Conservation (phyloP, 2,888 invertebrate species). For the Chironomus tentans region DNA sequence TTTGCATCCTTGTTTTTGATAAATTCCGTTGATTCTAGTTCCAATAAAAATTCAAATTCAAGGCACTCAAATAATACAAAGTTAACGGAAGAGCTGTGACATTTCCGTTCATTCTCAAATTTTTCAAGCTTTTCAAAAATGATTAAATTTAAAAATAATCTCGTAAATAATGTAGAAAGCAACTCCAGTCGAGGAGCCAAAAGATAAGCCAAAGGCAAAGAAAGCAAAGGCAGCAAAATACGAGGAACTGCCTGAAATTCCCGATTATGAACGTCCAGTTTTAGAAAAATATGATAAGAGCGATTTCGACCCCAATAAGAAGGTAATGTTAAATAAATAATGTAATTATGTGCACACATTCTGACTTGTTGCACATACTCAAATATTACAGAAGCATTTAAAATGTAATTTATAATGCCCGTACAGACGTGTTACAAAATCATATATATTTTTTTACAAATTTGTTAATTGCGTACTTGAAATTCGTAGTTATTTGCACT, state of each 20-base stretch:
- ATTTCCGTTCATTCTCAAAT: too few species aligned
- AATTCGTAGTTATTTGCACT: background rate
- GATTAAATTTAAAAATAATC: conserved; percentile 35
- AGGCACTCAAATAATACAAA: too few species aligned
- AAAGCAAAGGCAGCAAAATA: conserved; percentile 41
- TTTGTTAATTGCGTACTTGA: background rate
- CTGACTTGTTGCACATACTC: too few species aligned
- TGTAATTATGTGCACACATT: too few species aligned
- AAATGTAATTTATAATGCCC: too few species aligned
- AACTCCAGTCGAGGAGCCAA: conserved; percentile 34
- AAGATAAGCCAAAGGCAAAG: conserved; percentile 41
- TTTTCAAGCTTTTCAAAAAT: background rate
- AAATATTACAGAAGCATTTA: too few species aligned
- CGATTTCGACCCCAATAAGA: conserved; percentile 43
- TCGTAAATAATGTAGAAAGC: conserved; percentile 37
- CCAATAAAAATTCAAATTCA: too few species aligned
- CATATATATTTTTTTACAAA: background rate
- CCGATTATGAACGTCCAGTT: conserved; percentile 64
- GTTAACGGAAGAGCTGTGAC: too few species aligned
- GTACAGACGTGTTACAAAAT: background rate
- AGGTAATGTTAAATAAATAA: conserved; percentile 42
- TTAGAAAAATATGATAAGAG: conserved; percentile 54
- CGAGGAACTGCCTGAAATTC: conserved; percentile 48
- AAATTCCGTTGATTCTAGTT: too few species aligned
- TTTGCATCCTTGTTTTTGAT: too few species aligned